These are phyloP conservation scores for Prionailurus bengalensis DNA, from an alignment of 2,113 vertebrate genomes.

Conservation along the genomic window DNA sequence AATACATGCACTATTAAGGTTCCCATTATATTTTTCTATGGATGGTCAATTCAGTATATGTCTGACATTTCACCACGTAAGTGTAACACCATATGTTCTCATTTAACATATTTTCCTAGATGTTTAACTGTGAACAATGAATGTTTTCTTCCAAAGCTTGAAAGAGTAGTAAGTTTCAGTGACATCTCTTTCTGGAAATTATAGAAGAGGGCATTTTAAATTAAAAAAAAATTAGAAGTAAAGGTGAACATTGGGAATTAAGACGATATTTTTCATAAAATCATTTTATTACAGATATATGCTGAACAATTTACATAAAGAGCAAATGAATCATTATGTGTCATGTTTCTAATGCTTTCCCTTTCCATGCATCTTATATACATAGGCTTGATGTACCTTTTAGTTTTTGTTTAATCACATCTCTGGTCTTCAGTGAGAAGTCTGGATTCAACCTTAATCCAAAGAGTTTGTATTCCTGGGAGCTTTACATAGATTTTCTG, in stretches of 20 bases:
- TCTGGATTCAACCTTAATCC: conserved; percentile 73
- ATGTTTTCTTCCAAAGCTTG: background rate
- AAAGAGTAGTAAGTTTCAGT: background rate
- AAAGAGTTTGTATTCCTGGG: conserved; percentile 71
- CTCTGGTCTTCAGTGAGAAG: background rate
- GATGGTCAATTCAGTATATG: background rate
- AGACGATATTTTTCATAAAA: background rate
- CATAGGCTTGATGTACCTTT: background rate
- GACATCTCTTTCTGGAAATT: background rate
- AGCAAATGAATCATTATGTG: background rate
- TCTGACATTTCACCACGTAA: background rate
- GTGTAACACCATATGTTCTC: background rate
- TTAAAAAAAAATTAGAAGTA: background rate
- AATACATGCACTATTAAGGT: background rate
- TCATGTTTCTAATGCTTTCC: background rate
- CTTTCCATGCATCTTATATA: background rate
- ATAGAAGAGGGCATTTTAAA: background rate
- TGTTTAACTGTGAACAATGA: background rate
- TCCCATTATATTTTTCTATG: background rate
- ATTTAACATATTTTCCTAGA: background rate
- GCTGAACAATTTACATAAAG: background rate
- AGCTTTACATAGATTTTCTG: conserved; percentile 76
- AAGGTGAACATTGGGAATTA: background rate
- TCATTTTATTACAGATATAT: background rate
- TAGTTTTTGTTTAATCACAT: conserved; percentile 31